phyloP scores from a whole-genome alignment of 2,888 invertebrate species.

The Caenorhabditis japonica region DNA sequence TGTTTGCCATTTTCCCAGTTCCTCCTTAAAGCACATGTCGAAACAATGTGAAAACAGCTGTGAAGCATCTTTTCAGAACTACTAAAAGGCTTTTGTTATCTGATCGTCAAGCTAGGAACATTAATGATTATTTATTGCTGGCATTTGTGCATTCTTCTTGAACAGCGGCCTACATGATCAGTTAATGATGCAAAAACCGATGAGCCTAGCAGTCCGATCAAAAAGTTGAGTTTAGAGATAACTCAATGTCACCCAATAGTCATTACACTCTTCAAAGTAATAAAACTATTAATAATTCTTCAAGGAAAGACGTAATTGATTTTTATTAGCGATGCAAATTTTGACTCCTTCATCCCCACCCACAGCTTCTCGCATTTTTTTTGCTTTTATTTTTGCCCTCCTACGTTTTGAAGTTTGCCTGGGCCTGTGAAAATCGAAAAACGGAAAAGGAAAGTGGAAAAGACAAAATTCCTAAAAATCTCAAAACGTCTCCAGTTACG shows the following conservation, averaged over 20 bases:
- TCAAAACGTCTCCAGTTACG: conserved; percentile 52
- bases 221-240: conserved; percentile 7
- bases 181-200: conserved; percentile 41
- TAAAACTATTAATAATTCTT: background rate
- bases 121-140: conserved; percentile 53
- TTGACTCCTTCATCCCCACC: conserved; percentile 7
- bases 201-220: conserved; percentile 3
- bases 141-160: conserved; percentile 36
- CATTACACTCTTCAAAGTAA: background rate
- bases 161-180: conserved; percentile 45
- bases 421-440: no score
- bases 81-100: conserved; percentile 36
- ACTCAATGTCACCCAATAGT: background rate
- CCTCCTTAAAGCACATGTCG: background rate
- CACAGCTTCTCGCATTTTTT: no score
- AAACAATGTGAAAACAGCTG: conserved; percentile 38
- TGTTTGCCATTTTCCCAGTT: background rate
- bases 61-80: conserved; percentile 30
- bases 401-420: conserved; percentile 47
- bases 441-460: conserved; percentile 20
- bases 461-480: conserved; percentile 42
- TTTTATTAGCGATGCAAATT: conserved; percentile 33
- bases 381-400: conserved; percentile 9
- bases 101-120: conserved; percentile 46
- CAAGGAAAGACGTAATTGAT: conserved; percentile 7